Evolutionary conservation across 2,888 invertebrate species (phyloP).

Genomic region (Mesochorus sp.): DNA sequence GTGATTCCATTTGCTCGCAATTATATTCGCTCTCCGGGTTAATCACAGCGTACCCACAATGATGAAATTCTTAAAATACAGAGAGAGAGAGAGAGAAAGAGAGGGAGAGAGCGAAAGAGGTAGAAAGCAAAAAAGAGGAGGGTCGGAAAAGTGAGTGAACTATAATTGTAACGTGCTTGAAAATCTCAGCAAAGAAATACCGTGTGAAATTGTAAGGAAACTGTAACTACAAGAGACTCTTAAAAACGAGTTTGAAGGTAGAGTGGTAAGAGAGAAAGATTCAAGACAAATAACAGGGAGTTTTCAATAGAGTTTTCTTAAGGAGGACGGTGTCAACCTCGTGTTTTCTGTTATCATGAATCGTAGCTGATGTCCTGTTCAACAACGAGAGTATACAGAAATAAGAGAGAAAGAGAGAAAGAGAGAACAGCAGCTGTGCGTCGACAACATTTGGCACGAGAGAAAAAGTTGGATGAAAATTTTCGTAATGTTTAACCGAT

Average conservation of each 20-base stretch:
- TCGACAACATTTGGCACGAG: not conserved
- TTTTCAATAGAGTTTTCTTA: conserved; percentile 29
- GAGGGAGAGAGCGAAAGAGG: not conserved
- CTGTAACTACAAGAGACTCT: too few species aligned
- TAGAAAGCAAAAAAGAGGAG: too few species aligned
- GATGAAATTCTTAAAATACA: conserved; percentile 24
- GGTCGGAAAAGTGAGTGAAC: too few species aligned
- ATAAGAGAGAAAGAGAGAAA: not conserved
- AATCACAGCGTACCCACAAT: conserved; percentile 17
- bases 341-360: conserved; percentile 9
- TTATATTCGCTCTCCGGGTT: conserved; percentile 45
- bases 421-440: not conserved
- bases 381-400: conserved; percentile 14
- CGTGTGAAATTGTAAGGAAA: too few species aligned
- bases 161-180: not conserved
- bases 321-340: conserved; percentile 14
- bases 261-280: not conserved
- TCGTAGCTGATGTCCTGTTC: conserved; percentile 24
- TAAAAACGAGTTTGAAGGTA: not conserved
- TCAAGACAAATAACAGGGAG: conserved; percentile 22
- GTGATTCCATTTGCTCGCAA: conserved; percentile 51
- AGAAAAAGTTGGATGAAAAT: conserved; percentile 32
- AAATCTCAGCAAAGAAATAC: not conserved
- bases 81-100: not conserved
- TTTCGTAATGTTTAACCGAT: conserved; percentile 55